phyloP scores from a whole-genome alignment of 1,140 invertebrate species.

The Lepeophtheirus salmonis region DNA sequence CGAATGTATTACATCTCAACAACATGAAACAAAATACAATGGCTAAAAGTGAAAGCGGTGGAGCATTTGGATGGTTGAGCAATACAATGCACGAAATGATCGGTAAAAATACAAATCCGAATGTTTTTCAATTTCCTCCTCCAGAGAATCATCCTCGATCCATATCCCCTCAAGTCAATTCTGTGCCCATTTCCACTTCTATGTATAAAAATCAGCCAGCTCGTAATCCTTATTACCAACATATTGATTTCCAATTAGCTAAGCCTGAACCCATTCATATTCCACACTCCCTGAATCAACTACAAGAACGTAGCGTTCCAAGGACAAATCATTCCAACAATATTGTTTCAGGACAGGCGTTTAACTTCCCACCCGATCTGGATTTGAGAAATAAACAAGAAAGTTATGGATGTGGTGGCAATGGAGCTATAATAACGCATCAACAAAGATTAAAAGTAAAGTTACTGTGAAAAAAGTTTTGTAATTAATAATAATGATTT shows the following conservation, averaged over 20 bases:
- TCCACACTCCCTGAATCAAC: too few relatives aligned
- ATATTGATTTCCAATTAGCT: neutral
- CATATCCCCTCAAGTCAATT: too few relatives aligned
- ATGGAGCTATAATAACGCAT: too few relatives aligned
- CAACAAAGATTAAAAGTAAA: too few relatives aligned
- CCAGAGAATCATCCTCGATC: neutral
- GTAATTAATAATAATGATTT: too few relatives aligned
- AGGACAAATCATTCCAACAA: neutral
- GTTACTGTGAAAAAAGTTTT: too few relatives aligned
- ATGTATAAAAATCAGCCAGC: neutral
- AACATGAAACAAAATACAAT: neutral
- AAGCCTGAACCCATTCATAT: too few relatives aligned
- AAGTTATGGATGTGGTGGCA: too few relatives aligned
- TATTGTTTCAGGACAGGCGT: too few relatives aligned
- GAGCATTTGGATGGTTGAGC: slow-evolving; percentile 25
- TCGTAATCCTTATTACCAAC: neutral
- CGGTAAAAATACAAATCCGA: neutral
- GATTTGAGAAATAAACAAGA: too few relatives aligned
- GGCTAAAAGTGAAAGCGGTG: slow-evolving; percentile 21
- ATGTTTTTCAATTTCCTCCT: slow-evolving; percentile 17
- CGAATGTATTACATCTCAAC: neutral
- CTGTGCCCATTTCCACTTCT: too few relatives aligned
- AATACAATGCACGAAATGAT: slow-evolving; percentile 20
- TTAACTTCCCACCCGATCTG: neutral
- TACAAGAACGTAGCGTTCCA: neutral